Conservation (phyloP, 2,888 invertebrate species). For the Caenorhabditis sp. region DNA sequence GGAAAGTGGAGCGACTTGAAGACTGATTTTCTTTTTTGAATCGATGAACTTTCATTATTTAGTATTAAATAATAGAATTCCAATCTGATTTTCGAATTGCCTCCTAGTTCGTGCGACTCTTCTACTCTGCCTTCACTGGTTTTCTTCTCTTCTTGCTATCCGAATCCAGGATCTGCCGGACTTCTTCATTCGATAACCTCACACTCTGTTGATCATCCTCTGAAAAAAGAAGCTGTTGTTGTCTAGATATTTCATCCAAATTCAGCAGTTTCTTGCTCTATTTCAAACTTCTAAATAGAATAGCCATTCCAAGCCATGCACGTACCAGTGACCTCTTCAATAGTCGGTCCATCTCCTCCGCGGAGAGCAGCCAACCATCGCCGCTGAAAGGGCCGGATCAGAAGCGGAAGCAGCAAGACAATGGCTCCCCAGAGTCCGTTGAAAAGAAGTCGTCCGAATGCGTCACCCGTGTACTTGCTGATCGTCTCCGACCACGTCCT, state of each 20-base stretch:
- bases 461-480: slow-evolving; percentile 61
- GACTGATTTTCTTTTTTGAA: neutral
- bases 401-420: slow-evolving; percentile 53
- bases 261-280: too few species aligned
- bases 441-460: slow-evolving; percentile 59
- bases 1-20: slow-evolving; percentile 29
- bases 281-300: neutral
- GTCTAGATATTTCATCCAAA: too few species aligned
- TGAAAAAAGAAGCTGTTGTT: slow-evolving; percentile 8
- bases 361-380: slow-evolving; percentile 52
- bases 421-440: slow-evolving; percentile 53
- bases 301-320: slow-evolving; percentile 56
- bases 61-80: too few species aligned
- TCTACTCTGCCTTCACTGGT: slow-evolving; percentile 43
- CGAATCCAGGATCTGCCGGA: slow-evolving; percentile 44
- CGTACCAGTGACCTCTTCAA: slow-evolving; percentile 67
- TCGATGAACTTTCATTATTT: neutral
- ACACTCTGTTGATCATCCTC: slow-evolving; percentile 50
- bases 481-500: slow-evolving; percentile 62
- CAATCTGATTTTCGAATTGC: too few species aligned
- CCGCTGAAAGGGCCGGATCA: slow-evolving; percentile 60
- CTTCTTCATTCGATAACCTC: slow-evolving; percentile 50
- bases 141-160: slow-evolving; percentile 17
- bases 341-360: slow-evolving; percentile 54
- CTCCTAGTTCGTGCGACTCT: neutral